These are phyloP conservation scores for Hylaeus volcanicus DNA, from an alignment of 1,140 invertebrate genomes.

Conservation along the genomic window DNA sequence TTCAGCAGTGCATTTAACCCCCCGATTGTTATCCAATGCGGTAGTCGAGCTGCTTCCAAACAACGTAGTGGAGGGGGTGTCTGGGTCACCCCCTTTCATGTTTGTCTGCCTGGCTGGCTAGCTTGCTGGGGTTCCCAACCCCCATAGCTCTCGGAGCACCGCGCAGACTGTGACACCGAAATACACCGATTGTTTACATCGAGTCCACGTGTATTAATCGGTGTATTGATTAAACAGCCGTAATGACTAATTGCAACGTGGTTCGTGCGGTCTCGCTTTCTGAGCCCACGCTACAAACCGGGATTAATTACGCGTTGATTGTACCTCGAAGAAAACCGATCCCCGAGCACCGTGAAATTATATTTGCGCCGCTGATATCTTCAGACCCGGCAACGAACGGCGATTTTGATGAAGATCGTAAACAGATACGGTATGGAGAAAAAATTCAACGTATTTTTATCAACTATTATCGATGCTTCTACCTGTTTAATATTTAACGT, in stretches of 20 bases:
- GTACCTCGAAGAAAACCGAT: neutral
- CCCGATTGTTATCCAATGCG: constrained; percentile 58
- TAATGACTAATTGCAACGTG: constrained; percentile 28
- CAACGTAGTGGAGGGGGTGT: constrained; percentile 73
- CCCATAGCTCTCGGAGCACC: constrained; percentile 41
- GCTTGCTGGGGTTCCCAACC: constrained; percentile 74
- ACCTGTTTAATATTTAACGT: too few species aligned
- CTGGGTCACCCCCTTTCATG: constrained; percentile 78
- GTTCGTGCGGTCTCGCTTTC: neutral
- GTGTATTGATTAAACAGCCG: constrained; percentile 39
- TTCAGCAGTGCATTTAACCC: constrained; percentile 29
- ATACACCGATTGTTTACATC: constrained; percentile 61
- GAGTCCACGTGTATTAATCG: constrained; percentile 28
- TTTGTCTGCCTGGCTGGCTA: constrained; percentile 71
- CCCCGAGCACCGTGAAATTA: too few species aligned
- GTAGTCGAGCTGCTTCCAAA: constrained; percentile 64
- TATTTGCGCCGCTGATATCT: too few species aligned
- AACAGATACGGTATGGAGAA: too few species aligned
- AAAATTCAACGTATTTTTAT: too few species aligned
- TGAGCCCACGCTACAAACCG: neutral
- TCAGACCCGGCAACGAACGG: too few species aligned
- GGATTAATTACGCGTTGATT: neutral
- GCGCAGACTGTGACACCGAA: constrained; percentile 55
- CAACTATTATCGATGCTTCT: too few species aligned
- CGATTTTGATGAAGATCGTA: too few species aligned